Percentiles rank a stretch among this genome's conserved stretches.
These are phyloP conservation scores for Melipona beecheii DNA, from an alignment of 2,888 invertebrate species.

Conservation along the genomic window DNA sequence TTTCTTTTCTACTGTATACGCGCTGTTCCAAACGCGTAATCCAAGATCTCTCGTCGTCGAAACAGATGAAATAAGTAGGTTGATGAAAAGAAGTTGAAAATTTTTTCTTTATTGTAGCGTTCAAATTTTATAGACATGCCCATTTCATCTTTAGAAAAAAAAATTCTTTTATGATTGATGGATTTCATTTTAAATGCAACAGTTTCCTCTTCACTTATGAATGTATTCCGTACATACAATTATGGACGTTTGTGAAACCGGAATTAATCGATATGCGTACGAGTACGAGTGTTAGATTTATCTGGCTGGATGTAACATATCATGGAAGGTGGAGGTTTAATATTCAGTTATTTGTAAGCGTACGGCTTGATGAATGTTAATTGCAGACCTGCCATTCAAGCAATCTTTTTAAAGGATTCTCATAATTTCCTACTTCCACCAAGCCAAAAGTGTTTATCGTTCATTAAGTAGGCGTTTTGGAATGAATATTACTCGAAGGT, in stretches of 20 bases:
- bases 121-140: not conserved
- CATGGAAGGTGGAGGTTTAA: not conserved
- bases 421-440: conserved; percentile 35
- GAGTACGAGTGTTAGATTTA: not conserved
- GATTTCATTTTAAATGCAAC: not conserved
- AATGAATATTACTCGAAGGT: conserved; percentile 8
- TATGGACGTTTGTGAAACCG: not conserved
- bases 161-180: no score
- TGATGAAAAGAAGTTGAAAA: not conserved
- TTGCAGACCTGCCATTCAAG: conserved; percentile 1
- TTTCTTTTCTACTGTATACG: not conserved
- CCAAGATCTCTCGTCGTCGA: not conserved
- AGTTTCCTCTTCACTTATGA: not conserved
- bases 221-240: not conserved
- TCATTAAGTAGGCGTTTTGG: conserved; percentile 30
- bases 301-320: not conserved
- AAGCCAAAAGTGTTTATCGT: conserved; percentile 26
- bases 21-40: not conserved
- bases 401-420: conserved; percentile 28
- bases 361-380: conserved; percentile 18
- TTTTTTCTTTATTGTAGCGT: not conserved
- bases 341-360: conserved; percentile 10
- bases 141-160: no score
- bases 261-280: not conserved
- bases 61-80: not conserved